phyloP scores from a whole-genome alignment of 1,140 invertebrate genomes.

The Drosophila auraria region DNA sequence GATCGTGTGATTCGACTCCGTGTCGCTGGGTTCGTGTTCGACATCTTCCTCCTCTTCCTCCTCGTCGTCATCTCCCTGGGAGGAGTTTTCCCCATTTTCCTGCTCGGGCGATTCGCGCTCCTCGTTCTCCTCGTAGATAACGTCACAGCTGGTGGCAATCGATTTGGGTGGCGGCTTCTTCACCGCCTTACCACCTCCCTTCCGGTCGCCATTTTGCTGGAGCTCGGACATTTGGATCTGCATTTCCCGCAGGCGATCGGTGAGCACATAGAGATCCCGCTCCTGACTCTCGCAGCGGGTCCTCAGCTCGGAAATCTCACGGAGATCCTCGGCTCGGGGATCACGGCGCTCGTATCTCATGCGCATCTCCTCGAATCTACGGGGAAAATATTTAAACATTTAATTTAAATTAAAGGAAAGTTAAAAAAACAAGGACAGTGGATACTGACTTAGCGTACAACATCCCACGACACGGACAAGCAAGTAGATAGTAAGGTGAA shows the following conservation, averaged over 20 bases:
- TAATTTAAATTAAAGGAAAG: neutral
- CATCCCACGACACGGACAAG: slow-evolving; percentile 65
- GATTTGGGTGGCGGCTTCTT: slow-evolving; percentile 82
- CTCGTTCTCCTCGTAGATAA: slow-evolving; percentile 84
- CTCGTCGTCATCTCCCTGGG: slow-evolving; percentile 27
- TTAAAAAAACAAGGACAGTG: neutral
- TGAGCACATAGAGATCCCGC: slow-evolving; percentile 86
- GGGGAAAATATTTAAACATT: slow-evolving; percentile 2
- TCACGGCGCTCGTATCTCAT: slow-evolving; percentile 86
- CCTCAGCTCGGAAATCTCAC: slow-evolving; percentile 86
- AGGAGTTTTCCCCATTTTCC: slow-evolving; percentile 26
- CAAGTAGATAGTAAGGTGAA: slow-evolving; percentile 16
- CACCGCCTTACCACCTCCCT: slow-evolving; percentile 23
- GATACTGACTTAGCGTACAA: slow-evolving; percentile 23
- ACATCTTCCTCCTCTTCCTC: slow-evolving; percentile 45
- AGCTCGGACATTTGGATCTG: slow-evolving; percentile 77
- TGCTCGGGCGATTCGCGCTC: slow-evolving; percentile 78
- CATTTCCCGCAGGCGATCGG: slow-evolving; percentile 85
- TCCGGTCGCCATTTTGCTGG: slow-evolving; percentile 59
- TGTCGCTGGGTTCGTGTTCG: slow-evolving; percentile 71
- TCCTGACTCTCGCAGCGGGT: slow-evolving; percentile 87
- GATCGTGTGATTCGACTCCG: slow-evolving; percentile 69
- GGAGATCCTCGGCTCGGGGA: slow-evolving; percentile 86
- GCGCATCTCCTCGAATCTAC: slow-evolving; percentile 86
- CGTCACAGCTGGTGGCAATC: slow-evolving; percentile 83